These are phyloP conservation scores for Acleris emargana DNA, from an alignment of 2,888 invertebrate species.

Conservation along the genomic window DNA sequence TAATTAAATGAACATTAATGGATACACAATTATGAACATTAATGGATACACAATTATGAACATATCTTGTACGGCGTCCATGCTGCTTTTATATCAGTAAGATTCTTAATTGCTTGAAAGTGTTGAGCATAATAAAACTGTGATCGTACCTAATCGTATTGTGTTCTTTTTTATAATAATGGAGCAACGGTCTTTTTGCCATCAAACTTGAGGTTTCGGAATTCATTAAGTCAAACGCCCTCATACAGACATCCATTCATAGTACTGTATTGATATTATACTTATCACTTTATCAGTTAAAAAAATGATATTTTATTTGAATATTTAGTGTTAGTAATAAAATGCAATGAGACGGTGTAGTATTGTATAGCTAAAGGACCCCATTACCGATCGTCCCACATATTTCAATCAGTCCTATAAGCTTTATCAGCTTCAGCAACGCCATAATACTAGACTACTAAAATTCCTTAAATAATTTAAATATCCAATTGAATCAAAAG, in stretches of 20 bases:
- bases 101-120: neutral
- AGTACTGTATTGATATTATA: slow-evolving; percentile 43
- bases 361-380: slow-evolving; percentile 35
- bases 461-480: too few species aligned
- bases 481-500: too few species aligned
- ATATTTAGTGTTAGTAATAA: slow-evolving; percentile 38
- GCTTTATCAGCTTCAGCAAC: too few species aligned
- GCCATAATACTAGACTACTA: too few species aligned
- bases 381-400: too few species aligned
- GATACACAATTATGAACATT: neutral
- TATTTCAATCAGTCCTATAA: too few species aligned
- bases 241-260: slow-evolving; percentile 43
- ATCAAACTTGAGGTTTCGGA: slow-evolving; percentile 52
- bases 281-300: slow-evolving; percentile 45
- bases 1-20: too few species aligned
- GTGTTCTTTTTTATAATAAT: slow-evolving; percentile 8
- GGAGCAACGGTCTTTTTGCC: slow-evolving; percentile 36
- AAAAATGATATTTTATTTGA: slow-evolving; percentile 36
- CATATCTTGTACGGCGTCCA: slow-evolving; percentile 4
- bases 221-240: slow-evolving; percentile 58
- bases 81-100: neutral
- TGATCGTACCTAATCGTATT: neutral
- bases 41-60: neutral
- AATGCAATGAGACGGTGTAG: slow-evolving; percentile 42
- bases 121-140: neutral